Base-by-base conservation (phyloP, 1,140 invertebrate genomes). In the Pomphorhynchus laevis region DNA sequence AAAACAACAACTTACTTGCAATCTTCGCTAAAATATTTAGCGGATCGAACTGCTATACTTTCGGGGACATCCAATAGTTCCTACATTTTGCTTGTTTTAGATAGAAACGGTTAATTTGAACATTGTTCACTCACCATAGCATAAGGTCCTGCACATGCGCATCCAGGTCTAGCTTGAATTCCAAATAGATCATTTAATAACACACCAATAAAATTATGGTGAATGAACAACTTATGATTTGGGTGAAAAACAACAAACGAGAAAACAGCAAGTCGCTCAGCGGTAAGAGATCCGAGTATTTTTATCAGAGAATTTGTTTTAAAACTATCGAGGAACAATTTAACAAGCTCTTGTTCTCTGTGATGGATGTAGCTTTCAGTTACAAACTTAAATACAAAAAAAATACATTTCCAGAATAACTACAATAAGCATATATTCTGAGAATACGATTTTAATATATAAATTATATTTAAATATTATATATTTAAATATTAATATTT, bases 171-270 rank as follows among this genome's bases (percentile, higher is more conserved):
- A 11, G 23, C 32, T 36, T 41, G 40, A 11, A 41, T 41, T 9
- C 40, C 40, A 31, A 36, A 41, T 21, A 41, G 22, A 23, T 41
- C 40, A 36, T 41, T 41, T n/a, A 41, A 11, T 14, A 41, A 31
- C 21, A 23, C 24, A 20, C 34, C 24, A 21, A 41, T 25, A 23
- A 41, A 41, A 37, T 41, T 39, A 14, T 24, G 24, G 36, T 44
- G 40, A 8, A 41, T 29, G 32, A 31, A 41, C 9, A 31, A 31
- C 4, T 23, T 22, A 8, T 39, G 45, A 9, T 38, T 22, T 0
- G 69, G 66, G 55, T 80, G 71, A 39, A 69, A 64, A 24, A 84
- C 67, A 54, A 80, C 63, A 47, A 84, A 70, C 9, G 74, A 79
- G 51, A 80, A 74, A 22, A 77, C 68, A 2, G 74, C 70, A 6